Evolutionary conservation across 1,140 invertebrate species (phyloP).

Genomic region (Hylaeus volcanicus): DNA sequence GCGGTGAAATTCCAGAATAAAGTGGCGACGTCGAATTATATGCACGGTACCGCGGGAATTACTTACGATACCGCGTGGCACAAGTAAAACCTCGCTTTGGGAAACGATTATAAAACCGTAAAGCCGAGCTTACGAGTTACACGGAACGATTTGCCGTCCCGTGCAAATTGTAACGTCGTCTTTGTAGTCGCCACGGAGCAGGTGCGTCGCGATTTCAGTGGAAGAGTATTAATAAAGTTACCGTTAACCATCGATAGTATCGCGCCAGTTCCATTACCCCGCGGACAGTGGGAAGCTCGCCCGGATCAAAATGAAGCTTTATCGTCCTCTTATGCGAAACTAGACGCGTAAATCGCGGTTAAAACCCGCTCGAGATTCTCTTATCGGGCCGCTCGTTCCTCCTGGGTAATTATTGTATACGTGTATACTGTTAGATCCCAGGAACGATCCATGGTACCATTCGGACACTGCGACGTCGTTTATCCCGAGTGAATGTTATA

Average conservation of each 20-base stretch:
- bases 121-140: constrained; percentile 31
- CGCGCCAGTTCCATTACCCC: constrained; percentile 33
- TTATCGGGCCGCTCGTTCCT: constrained; percentile 38
- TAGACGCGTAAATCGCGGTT: constrained; percentile 45
- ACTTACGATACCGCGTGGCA: neutral
- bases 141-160: constrained; percentile 20
- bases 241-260: constrained; percentile 38
- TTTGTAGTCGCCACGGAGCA: constrained; percentile 30
- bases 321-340: constrained; percentile 46
- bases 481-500: neutral
- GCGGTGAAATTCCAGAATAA: constrained; percentile 24
- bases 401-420: constrained; percentile 31
- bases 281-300: neutral
- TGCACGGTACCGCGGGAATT: neutral
- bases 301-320: constrained; percentile 42
- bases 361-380: constrained; percentile 28
- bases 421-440: neutral
- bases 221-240: constrained; percentile 49
- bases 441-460: neutral
- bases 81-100: neutral
- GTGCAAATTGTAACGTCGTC: constrained; percentile 43
- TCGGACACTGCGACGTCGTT: neutral
- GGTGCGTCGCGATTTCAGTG: constrained; percentile 33
- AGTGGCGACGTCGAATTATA: constrained; percentile 11
- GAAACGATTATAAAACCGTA: constrained; percentile 33